Evolutionary conservation across 2,113 vertebrate genomes (phyloP).

Genomic region (Thamnophis sirtalis): DNA sequence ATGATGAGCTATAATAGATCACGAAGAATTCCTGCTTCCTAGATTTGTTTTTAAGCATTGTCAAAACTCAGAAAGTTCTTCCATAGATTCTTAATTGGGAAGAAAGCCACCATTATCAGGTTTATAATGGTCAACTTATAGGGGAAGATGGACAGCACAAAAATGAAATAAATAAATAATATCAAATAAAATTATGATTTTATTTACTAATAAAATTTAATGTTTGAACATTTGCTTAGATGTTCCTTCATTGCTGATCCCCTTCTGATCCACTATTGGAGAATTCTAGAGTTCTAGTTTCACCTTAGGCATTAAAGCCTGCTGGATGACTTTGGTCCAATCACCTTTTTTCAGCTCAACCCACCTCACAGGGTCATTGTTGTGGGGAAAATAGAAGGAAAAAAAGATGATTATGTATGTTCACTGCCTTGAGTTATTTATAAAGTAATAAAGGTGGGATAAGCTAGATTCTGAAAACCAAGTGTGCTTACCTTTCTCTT

Average conservation of each 20-base stretch:
- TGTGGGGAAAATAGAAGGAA: neutral
- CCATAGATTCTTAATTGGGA: neutral
- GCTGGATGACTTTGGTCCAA: neutral
- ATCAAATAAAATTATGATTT: neutral
- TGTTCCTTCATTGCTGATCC: neutral
- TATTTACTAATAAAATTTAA: neutral
- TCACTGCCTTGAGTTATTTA: neutral
- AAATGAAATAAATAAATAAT: no score
- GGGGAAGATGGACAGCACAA: neutral
- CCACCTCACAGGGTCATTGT: neutral
- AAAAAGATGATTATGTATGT: neutral
- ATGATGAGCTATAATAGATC: neutral
- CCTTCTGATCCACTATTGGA: neutral
- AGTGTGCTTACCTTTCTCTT: neutral
- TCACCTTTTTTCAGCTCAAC: neutral
- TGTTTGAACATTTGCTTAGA: neutral
- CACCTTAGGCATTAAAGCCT: neutral
- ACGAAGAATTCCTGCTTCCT: neutral
- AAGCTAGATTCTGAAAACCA: neutral
- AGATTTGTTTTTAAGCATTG: neutral
- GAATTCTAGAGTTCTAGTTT: neutral
- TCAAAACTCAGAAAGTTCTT: neutral
- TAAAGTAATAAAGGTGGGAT: neutral
- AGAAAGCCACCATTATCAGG: neutral
- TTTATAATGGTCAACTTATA: neutral